Conservation (phyloP, 1,140 invertebrate species). For the Lordiphosa stackelbergi region DNA sequence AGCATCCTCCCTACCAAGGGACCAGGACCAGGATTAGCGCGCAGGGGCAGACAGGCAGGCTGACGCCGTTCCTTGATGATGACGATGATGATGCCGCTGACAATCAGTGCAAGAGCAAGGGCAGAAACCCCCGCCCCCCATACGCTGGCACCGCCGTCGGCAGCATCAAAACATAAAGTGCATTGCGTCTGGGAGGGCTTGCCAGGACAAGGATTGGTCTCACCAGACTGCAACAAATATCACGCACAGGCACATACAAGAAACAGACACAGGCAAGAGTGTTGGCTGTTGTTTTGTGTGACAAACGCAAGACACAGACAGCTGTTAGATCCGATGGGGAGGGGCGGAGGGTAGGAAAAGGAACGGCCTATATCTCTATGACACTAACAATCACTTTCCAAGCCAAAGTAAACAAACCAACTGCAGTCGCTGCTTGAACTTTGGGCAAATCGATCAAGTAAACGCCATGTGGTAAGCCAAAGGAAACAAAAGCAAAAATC, state of each 20-base stretch:
- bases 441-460: constrained; percentile 63
- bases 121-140: constrained; percentile 20
- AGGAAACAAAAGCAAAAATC: constrained; percentile 24
- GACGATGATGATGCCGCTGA: constrained; percentile 43
- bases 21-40: constrained; percentile 58
- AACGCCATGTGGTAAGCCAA: constrained; percentile 47
- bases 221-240: constrained; percentile 44
- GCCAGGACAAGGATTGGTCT: constrained; percentile 21
- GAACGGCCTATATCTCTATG: constrained; percentile 41
- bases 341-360: background rate
- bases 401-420: constrained; percentile 34
- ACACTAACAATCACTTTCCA: constrained; percentile 61
- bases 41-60: constrained; percentile 24
- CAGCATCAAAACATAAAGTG: constrained; percentile 63
- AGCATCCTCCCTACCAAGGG: constrained; percentile 26
- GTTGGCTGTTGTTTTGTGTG: constrained; percentile 47
- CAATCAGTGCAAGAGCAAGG: constrained; percentile 43
- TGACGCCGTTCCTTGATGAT: constrained; percentile 3
- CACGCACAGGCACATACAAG: constrained; percentile 27
- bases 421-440: constrained; percentile 33
- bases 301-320: constrained; percentile 43
- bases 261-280: constrained; percentile 33
- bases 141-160: constrained; percentile 43
- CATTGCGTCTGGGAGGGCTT: constrained; percentile 55
- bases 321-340: constrained; percentile 7